Base-by-base conservation (phyloP, 30 jellyfish, hydroid and myxozoan species). In the Mastigias papua region DNA sequence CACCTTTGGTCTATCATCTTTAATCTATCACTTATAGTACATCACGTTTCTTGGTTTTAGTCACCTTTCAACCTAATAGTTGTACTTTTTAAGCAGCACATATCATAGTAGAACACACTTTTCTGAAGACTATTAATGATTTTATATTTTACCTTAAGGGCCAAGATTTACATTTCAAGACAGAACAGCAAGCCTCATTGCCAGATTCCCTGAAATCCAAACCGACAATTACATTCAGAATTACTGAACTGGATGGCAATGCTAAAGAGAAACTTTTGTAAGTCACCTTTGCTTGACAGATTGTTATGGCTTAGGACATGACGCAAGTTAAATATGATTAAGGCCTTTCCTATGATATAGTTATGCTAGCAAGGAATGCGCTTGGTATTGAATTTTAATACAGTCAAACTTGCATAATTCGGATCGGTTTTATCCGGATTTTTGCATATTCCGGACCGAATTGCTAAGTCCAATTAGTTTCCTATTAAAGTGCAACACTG, bases 231-330 rank as follows among this genome's bases (percentile, higher is more conserved):
- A 34, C 91, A 10, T 88, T 93, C 51, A 90, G 93, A 54, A 84
- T 93, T 31, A 93, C 97, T 8, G 98, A 93, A 16, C 80, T 88
- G 1, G 98, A 93, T 69, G 89, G 69, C 42, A 87, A 35, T 34
- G 21, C 88, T 2, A 82, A 72, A 60, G 86, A 93, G 28, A 80
- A 88, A 65, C 84, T 88, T 2, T 34, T 93, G 89, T 93, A 54
- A 87, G 96, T 87, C 5, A 51, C 11, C 54, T 37, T 37, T 6
- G 11, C 6, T 11, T 37, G 54, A 37, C 54, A 3, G 6, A 37
- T 3, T 11, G 6, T 37, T 37, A 6, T 3, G 54, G 54, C 10
- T 37, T 37, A 6, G 54, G 54, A n/a, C n/a, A 37, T 37, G 54
- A 37, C 6, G 54, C 54, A 6, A 37, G 10, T 6, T 37, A 6